Percentiles rank a stretch among this genome's conserved stretches.
These are phyloP conservation scores for Girardinichthys multiradiatus DNA, from an alignment of 2,113 vertebrate genomes.

Conservation along the genomic window DNA sequence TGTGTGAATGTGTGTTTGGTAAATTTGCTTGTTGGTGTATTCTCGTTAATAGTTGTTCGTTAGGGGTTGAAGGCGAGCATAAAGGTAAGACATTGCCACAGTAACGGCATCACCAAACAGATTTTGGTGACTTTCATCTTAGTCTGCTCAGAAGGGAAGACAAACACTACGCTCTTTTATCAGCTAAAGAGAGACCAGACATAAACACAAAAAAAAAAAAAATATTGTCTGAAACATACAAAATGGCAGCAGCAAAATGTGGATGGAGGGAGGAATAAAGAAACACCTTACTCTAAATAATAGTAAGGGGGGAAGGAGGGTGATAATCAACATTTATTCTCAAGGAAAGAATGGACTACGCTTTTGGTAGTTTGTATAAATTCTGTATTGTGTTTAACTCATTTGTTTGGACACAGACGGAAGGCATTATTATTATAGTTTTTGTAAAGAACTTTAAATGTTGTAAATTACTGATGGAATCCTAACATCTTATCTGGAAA, in stretches of 20 bases:
- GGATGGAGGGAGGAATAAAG: background rate
- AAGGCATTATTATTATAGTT: too few species aligned
- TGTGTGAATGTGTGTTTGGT: background rate
- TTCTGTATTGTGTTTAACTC: too few species aligned
- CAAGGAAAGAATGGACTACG: too few species aligned
- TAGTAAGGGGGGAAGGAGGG: too few species aligned
- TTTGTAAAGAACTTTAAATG: too few species aligned
- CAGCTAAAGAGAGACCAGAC: conserved; percentile 40
- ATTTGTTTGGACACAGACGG: too few species aligned
- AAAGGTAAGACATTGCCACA: conserved; percentile 64
- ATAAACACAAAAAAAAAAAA: conserved; percentile 14
- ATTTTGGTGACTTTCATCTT: conserved; percentile 68
- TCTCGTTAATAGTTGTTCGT: conserved; percentile 66
- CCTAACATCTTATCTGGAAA: too few species aligned
- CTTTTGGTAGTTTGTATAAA: too few species aligned
- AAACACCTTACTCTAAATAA: background rate
- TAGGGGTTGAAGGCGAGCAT: conserved; percentile 58
- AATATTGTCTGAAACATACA: background rate
- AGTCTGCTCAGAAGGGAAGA: conserved; percentile 44
- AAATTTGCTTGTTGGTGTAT: conserved; percentile 26
- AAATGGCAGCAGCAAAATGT: background rate
- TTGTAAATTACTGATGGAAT: too few species aligned
- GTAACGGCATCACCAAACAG: conserved; percentile 58
- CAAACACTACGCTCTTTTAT: conserved; percentile 64
- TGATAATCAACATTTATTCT: too few species aligned